A percentile compares a stretch with the other conserved stretches of the same genome.
These are phyloP conservation scores for Lepeophtheirus salmonis DNA, from an alignment of 1,140 invertebrate genomes.

Conservation along the genomic window DNA sequence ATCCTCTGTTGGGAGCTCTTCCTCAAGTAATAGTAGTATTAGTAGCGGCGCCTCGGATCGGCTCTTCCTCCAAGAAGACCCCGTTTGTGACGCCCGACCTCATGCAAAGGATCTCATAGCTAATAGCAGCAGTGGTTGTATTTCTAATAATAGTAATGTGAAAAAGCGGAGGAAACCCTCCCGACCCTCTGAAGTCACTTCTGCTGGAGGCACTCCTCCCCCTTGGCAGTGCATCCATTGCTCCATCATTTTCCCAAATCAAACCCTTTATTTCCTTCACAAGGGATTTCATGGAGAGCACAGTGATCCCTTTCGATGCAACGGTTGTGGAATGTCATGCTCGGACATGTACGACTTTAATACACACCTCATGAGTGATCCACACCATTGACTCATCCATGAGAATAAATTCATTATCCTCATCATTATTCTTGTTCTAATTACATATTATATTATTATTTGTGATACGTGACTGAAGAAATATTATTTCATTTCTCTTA, in stretches of 20 bases:
- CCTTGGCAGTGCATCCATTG: slow-evolving; percentile 50
- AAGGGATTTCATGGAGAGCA: slow-evolving; percentile 86
- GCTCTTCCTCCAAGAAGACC: neutral
- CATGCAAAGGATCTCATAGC: neutral
- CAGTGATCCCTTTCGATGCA: slow-evolving; percentile 91
- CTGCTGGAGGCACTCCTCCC: neutral
- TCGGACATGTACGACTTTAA: slow-evolving; percentile 89
- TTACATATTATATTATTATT: too few relatives aligned
- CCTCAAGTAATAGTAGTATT: neutral
- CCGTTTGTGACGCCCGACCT: neutral
- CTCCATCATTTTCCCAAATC: slow-evolving; percentile 80
- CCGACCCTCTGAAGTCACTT: neutral
- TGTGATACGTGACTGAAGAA: too few relatives aligned
- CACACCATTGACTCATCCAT: slow-evolving; percentile 46
- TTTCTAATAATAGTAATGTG: neutral
- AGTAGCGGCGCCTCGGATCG: neutral
- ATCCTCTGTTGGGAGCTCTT: neutral
- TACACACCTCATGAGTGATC: slow-evolving; percentile 79
- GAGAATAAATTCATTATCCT: neutral
- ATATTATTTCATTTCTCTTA: too few relatives aligned
- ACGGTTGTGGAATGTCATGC: slow-evolving; percentile 82
- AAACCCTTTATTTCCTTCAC: slow-evolving; percentile 85
- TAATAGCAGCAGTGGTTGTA: neutral
- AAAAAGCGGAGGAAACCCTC: neutral
- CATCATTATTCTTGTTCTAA: too few relatives aligned